These are phyloP conservation scores for Onthophagus taurus DNA, from an alignment of 1,140 invertebrate genomes.

Conservation along the genomic window DNA sequence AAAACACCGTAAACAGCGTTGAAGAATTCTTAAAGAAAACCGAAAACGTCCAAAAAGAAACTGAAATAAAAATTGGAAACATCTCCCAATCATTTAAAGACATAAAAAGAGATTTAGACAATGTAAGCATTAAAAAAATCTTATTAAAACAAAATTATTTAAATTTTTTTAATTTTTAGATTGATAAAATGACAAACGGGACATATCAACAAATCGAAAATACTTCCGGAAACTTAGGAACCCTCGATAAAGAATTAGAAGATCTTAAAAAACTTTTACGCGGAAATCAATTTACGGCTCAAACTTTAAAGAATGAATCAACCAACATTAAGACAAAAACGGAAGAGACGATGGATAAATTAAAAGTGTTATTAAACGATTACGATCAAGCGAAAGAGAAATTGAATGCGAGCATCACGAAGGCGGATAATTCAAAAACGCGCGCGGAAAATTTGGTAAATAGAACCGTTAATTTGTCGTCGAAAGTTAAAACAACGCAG, in stretches of 20 bases:
- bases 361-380: constrained; percentile 24
- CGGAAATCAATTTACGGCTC: constrained; percentile 29
- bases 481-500: constrained; percentile 26
- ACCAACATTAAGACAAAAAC: constrained; percentile 27
- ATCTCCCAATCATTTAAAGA: no score
- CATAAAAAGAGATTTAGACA: constrained; percentile 13
- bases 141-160: no score
- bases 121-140: constrained; percentile 11
- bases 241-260: constrained; percentile 24
- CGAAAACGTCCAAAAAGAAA: constrained; percentile 15
- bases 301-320: constrained; percentile 29
- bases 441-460: constrained; percentile 28
- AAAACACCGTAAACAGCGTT: constrained; percentile 14
- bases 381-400: constrained; percentile 24
- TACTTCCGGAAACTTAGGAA: constrained; percentile 22
- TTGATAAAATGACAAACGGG: constrained; percentile 26
- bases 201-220: constrained; percentile 25
- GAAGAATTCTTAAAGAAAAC: constrained; percentile 16
- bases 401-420: constrained; percentile 24
- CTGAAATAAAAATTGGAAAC: no score
- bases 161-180: constrained; percentile 21
- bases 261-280: constrained; percentile 30
- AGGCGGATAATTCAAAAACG: constrained; percentile 29
- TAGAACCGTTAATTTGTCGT: constrained; percentile 27
- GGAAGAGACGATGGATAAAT: constrained; percentile 23